These are phyloP conservation scores for Tychaedon coryphoeus DNA, from an alignment of 2,113 vertebrate genomes.

Conservation along the genomic window DNA sequence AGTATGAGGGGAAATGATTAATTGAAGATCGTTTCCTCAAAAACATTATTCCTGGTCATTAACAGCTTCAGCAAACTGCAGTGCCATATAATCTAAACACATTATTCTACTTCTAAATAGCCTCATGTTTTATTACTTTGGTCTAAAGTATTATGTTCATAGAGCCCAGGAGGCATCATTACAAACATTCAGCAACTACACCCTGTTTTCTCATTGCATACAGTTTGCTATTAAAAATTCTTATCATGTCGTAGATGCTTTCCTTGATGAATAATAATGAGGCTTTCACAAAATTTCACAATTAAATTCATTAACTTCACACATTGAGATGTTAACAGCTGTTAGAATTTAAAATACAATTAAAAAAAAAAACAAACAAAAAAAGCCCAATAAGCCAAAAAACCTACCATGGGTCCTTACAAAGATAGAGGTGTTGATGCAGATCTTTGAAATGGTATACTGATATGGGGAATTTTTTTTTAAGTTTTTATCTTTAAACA, in stretches of 20 bases:
- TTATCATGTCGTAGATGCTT: neutral
- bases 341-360: neutral
- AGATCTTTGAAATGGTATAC: neutral
- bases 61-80: constrained; percentile 69
- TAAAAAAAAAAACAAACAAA: no score
- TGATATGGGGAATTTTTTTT: neutral
- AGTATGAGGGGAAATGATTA: constrained; percentile 77
- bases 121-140: constrained; percentile 67
- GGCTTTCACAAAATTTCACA: neutral
- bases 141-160: constrained; percentile 44
- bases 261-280: constrained; percentile 27
- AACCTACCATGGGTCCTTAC: neutral
- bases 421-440: neutral
- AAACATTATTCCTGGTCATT: constrained; percentile 77
- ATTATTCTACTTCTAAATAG: constrained; percentile 64
- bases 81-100: constrained; percentile 63
- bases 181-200: constrained; percentile 35
- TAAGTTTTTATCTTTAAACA: neutral
- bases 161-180: constrained; percentile 61
- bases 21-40: constrained; percentile 78
- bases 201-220: neutral
- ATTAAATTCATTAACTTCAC: constrained; percentile 2
- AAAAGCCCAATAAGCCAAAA: neutral
- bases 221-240: constrained; percentile 43
- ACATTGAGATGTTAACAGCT: constrained; percentile 9